Evolutionary conservation across 2,113 vertebrate species (phyloP).

Genomic region (Sinosuthora webbiana): DNA sequence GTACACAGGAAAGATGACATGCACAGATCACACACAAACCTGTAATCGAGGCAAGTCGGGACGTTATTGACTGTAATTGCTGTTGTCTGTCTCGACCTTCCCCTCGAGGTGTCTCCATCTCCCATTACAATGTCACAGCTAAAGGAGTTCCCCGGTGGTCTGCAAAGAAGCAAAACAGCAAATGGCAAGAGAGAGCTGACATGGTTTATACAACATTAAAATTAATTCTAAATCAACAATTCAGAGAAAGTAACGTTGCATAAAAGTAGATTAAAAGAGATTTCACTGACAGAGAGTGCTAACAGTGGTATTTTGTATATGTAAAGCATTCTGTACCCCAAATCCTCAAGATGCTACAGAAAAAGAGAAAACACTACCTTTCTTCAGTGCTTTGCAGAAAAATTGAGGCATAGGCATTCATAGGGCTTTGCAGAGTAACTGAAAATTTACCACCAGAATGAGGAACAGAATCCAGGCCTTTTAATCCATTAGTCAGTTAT

Average conservation of each 20-base stretch:
- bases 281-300: background rate
- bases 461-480: background rate
- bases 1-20: background rate
- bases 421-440: background rate
- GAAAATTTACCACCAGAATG: background rate
- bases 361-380: background rate
- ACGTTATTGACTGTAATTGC: background rate
- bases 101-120: conserved; percentile 42
- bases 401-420: background rate
- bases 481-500: background rate
- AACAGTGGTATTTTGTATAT: background rate
- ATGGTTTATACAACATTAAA: background rate
- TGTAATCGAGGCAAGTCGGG: background rate
- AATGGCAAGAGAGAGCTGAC: background rate
- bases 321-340: background rate
- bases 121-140: background rate
- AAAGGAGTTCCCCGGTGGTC: background rate
- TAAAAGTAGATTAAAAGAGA: background rate
- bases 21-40: background rate
- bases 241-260: background rate
- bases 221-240: background rate
- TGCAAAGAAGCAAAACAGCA: background rate
- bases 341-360: background rate
- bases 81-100: background rate
- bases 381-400: background rate